Conservation (phyloP, 30 jellyfish, hydroid and myxozoan species). For the Chironex yamaguchii region DNA sequence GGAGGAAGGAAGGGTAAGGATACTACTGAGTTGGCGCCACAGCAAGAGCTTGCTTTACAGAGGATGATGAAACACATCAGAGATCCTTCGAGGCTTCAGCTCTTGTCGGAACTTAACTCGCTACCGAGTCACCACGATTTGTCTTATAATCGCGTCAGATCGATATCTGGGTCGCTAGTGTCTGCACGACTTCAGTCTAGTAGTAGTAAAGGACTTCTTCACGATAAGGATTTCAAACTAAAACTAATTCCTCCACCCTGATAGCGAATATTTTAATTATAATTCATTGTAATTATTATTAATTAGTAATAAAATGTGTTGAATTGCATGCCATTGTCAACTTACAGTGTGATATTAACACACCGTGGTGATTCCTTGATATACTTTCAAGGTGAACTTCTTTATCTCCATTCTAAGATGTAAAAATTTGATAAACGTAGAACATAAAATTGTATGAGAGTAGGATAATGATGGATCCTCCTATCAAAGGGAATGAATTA, state of each 20-base stretch:
- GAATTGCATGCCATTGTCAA: too few species aligned
- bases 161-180: not conserved
- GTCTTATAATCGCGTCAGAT: constrained; percentile 3
- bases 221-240: constrained; percentile 68
- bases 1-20: constrained; percentile 34
- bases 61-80: constrained; percentile 56
- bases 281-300: too few species aligned
- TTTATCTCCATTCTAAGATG: too few species aligned
- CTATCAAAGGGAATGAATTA: too few species aligned
- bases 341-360: too few species aligned
- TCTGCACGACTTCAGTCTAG: constrained; percentile 17
- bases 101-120: constrained; percentile 31
- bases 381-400: too few species aligned
- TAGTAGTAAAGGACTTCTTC: constrained; percentile 45
- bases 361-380: too few species aligned
- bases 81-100: constrained; percentile 39
- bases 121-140: constrained; percentile 5
- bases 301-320: too few species aligned
- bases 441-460: too few species aligned
- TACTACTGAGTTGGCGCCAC: constrained; percentile 28
- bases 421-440: too few species aligned
- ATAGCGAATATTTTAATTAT: too few species aligned
- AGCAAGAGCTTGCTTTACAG: constrained; percentile 66
- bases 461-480: too few species aligned
- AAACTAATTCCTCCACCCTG: constrained; percentile 64